Conservation (phyloP, 2,113 vertebrate genomes). For the Columba janthina region DNA sequence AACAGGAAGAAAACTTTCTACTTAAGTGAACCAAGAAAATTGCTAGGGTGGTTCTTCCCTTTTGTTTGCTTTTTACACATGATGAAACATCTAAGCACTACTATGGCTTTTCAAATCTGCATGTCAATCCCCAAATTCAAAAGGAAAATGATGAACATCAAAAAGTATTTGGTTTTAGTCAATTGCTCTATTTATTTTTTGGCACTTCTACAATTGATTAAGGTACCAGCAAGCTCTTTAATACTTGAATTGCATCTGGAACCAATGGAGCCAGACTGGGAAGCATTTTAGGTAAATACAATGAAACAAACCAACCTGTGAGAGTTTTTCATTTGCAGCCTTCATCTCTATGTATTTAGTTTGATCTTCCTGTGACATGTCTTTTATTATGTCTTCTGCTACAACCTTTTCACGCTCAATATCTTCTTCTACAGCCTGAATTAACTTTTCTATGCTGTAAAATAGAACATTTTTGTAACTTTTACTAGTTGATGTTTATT, state of each 20-base stretch:
- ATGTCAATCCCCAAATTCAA: neutral
- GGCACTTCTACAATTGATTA: neutral
- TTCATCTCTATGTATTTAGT: conserved; percentile 88
- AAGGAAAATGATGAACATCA: neutral
- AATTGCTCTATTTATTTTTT: neutral
- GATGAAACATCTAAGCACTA: neutral
- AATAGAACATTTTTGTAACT: neutral
- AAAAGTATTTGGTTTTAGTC: neutral
- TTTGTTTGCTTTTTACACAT: neutral
- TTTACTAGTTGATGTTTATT: neutral
- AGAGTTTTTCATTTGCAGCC: conserved; percentile 84
- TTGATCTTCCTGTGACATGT: conserved; percentile 87
- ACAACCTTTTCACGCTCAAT: conserved; percentile 83
- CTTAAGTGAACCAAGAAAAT: neutral
- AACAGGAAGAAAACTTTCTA: neutral
- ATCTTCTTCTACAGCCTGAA: conserved; percentile 84
- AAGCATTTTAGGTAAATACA: neutral
- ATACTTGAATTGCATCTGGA: neutral
- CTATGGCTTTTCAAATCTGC: neutral
- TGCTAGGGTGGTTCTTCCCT: neutral
- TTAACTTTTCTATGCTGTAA: conserved; percentile 89
- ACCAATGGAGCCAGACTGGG: neutral
- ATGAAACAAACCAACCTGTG: conserved; percentile 79
- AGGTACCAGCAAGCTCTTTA: neutral
- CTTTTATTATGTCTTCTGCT: conserved; percentile 88